phyloP scores from a whole-genome alignment of 2,797 vertebrate genomes.

The Cossypha caffra region DNA sequence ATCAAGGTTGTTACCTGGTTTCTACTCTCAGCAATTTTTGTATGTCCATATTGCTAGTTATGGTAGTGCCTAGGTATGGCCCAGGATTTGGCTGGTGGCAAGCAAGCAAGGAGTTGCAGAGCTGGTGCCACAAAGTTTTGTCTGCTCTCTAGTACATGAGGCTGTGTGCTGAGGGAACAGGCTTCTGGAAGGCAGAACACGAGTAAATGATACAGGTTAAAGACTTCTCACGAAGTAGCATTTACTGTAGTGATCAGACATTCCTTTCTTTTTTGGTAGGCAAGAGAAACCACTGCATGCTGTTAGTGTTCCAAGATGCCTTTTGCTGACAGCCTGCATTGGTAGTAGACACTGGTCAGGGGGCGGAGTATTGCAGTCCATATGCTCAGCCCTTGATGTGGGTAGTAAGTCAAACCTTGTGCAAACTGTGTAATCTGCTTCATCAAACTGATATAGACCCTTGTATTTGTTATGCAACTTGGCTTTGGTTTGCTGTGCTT shows the following conservation, averaged over 20 bases:
- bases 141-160: accelerated
- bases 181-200: background rate
- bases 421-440: background rate
- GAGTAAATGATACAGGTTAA: background rate
- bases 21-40: background rate
- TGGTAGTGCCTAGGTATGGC: background rate
- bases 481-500: background rate
- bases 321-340: background rate
- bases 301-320: background rate
- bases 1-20: background rate
- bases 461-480: background rate
- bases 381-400: background rate
- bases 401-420: background rate
- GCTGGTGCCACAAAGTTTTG: background rate
- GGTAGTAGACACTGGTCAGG: background rate
- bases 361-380: background rate
- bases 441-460: background rate
- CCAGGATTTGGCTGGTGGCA: background rate
- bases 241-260: background rate
- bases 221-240: background rate
- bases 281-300: background rate
- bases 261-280: background rate
- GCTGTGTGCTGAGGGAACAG: background rate
- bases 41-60: background rate
- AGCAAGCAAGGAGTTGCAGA: background rate